Base-by-base conservation (phyloP, 2,797 vertebrate species). In the Chrosomus eos region DNA sequence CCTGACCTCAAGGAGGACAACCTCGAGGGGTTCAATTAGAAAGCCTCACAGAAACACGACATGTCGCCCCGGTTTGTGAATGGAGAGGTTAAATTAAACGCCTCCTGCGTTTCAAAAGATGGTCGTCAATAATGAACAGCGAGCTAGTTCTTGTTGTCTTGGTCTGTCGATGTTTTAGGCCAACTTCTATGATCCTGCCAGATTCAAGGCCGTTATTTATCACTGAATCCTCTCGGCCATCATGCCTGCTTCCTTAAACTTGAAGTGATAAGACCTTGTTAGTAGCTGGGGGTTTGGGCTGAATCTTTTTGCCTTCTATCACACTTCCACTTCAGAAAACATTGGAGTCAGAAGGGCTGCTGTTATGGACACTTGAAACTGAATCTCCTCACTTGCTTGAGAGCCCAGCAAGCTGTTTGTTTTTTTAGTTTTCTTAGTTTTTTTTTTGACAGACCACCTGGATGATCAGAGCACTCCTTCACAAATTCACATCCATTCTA, bases 311-410 rank as follows among this genome's bases (percentile, higher is more conserved):
- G 87, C 80, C 78, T 87, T 28, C 36, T 79, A 78, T 77, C 70
- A 60, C 86, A 53, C 80, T 87, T 87, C 80, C 79, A 88, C 75
- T 88, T 81, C 72, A 72, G 73, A 51, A 64, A 70, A 62, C 53
- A 76, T 83, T 86, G 77, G 45, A 74, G 45, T 88, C 86, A 85
- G 88, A 90, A 88, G 76, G 72, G 84, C 85, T 90, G 81, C 85
- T 79, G 90, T 94, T 91, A 93, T 88, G 89, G 88, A 81, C 82
- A 83, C 88, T 92, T 91, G 87, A 91, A 87, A 84, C 83, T 82
- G 82, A 92, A 89, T 68, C 26, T 60, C 88, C 87, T 85, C 36
- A 62, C 73, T 75, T 88, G 89, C 91, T 88, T 89, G 83, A 91
- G 90, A 89, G 89, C 86, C 82, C 87, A 88, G 18, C 3, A 80